Base-by-base conservation (phyloP, 2,113 vertebrate genomes). In the Seriola rivoliana region DNA sequence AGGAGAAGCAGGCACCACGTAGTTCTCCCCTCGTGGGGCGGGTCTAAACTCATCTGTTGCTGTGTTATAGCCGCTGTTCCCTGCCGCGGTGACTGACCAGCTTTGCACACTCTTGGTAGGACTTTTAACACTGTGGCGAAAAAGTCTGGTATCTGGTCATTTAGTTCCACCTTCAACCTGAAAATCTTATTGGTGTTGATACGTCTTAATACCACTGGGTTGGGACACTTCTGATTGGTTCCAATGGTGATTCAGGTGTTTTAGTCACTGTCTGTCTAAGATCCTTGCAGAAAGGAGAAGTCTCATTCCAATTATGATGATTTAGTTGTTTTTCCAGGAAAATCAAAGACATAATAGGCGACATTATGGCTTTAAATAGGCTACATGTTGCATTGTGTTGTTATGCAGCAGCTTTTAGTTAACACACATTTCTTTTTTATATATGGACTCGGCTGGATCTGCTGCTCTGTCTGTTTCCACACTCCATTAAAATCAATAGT, bases 1-100 rank as follows among this genome's bases (percentile, higher is more conserved):
- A 72, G 9, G 38, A 64, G 42, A 54, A 25, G 34, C 52, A 60
- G 19, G 4, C 63, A 57, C n/a, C 58, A 50, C 68, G 67, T 54
- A 71, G 57, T 48, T 19, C 14, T 11, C 50, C 55, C 50, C 8
- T 50, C 68, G 16, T 5, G 65, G 92, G 92, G 90, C 88, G 91
- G 88, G 76, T 87, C 92, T 71, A 60, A 58, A 59, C 66, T 4
- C 71, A 29, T 75, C 40, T 32, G 21, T 44, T 36, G 5, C 71
- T 32, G 34, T 25, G 64, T 73, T 80, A 50, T 36, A 76, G 12
- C 42, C 4, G 44, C 64, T 44, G 9, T 9, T 13, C 68, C 14
- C 19, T 58, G 34, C 54, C 50, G 14, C n/a, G 9, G 11, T 42
- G 50, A 34, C 23, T 23, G 42, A 48, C 42, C 70, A 80, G 40